Base-by-base conservation (phyloP, 2,888 invertebrate genomes). In the Drosophila fungiperda region DNA sequence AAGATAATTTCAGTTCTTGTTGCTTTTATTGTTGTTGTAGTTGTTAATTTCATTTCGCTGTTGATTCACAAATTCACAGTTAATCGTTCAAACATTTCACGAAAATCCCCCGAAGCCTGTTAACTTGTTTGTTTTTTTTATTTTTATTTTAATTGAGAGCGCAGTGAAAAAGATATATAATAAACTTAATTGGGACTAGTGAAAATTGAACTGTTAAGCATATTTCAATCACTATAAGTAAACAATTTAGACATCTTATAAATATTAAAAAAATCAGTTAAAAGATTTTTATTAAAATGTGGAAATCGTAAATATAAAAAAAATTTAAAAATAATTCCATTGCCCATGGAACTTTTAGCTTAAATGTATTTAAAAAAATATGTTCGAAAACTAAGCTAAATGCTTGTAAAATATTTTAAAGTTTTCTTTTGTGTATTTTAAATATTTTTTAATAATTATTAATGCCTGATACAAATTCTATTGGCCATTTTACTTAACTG, bases 51-150 rank as follows among this genome's bases (percentile, higher is more conserved):
- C 62, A 55, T 52, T 73, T 64, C 61, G 60, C 42, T 59, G 77
- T 53, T 76, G 75, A 61, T 74, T 85, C 71, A 72, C 89, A 88
- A 88, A 83, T 90, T 87, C 73, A 72, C 90, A 86, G 87, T 82
- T 90, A 88, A 86, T 86, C 79, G 86, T 60, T 45, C 57, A 20
- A 38, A 54, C 60, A 67, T 60, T 54, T 36, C 20, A 69, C 32
- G 42, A 33, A 54, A 35, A 62, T 42, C 20, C 7, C 32, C 40
- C 17, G 35, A 8, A n/a, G 62, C 62, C 36, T 1, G 38, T 65
- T 66, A 60, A 57, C 49, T 53, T 15, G 0, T 35, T 61, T 50
- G 36, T 45, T 49, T 69, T 69, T 32, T 61, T 50, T 33, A 20
- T 49, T 69, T 74, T 82, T 61, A 79, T 80, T 76, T 82, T 67